Base-by-base conservation (phyloP, 2,113 vertebrate species). In the Pteruthius melanotis region DNA sequence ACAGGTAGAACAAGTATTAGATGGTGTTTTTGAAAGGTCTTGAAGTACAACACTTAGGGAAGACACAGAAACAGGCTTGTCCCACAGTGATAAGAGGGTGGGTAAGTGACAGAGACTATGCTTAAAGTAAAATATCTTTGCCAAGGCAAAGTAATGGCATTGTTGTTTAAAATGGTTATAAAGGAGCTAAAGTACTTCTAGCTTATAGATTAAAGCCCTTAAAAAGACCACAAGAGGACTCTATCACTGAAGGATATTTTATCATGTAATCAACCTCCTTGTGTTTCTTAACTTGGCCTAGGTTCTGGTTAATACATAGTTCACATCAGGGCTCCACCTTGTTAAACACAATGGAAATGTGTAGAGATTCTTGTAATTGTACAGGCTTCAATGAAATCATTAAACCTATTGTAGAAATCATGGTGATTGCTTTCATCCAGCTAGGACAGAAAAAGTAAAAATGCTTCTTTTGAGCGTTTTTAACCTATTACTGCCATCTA, bases 401-500 rank as follows among this genome's bases (percentile, higher is more conserved):
- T 75, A 61, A 69, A 37, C 10, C 49, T 42, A 6, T 45, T 57
- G 57, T 15, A 70, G 82, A 74, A 86, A 39, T 65, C 9, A 11
- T 21, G 6, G 20, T 49, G 16, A n/a, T 70, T 59, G 30, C 44
- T 86, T 83, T 85, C 30, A 18, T 54, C 26, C 75, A 74, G 39
- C 64, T 80, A 21, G 35, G 9, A 63, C 49, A 44, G 22, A 90
- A 40, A 83, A 79, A 53, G 26, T 39, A 40, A 47, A 47, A 54
- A 39, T 37, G 49, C 22, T 5, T 63, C 19, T 37, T 21, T 78
- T 57, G n/a, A 57, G 20, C 1, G 16, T 94, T 92, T 81, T 87
- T 93, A 84, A 76, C 90, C 65, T 91, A 49, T 83, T 94, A 64
- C 96, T 98, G 98, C 98, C 98, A 97, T 83, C 98, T 98, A 97